Percentiles rank a stretch among this genome's conserved stretches.
Conservation (phyloP, 2,797 vertebrate species). For the Vespertilio murinus region DNA sequence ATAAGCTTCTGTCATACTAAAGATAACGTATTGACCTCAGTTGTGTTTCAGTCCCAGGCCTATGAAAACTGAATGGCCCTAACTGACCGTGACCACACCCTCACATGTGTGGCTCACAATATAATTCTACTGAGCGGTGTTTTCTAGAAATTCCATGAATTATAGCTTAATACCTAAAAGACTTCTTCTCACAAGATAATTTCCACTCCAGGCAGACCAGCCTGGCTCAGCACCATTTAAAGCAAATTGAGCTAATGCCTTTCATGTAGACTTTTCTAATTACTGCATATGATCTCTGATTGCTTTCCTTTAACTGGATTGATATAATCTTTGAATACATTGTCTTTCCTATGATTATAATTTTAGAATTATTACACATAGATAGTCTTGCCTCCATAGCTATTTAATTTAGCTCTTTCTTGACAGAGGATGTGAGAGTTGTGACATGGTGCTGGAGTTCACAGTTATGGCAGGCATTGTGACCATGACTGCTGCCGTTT, state of each 20-base stretch:
- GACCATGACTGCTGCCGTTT: neutral
- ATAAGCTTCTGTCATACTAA: neutral
- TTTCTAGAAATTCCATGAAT: neutral
- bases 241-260: neutral
- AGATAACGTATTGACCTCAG: neutral
- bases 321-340: neutral
- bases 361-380: constrained; percentile 34
- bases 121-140: neutral
- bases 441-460: neutral
- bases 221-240: neutral
- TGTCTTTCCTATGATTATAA: neutral
- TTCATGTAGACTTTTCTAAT: neutral
- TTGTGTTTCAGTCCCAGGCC: neutral
- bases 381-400: neutral
- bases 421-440: neutral
- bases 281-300: neutral
- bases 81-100: neutral
- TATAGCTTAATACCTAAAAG: neutral
- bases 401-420: neutral
- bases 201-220: neutral
- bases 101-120: neutral
- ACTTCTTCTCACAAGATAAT: neutral
- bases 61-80: neutral
- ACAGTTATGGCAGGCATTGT: neutral
- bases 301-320: neutral